Evolutionary conservation across 2,888 invertebrate genomes (phyloP), one percentile per base, ranked within the genome.

Genomic region (Agrochola lota): DNA sequence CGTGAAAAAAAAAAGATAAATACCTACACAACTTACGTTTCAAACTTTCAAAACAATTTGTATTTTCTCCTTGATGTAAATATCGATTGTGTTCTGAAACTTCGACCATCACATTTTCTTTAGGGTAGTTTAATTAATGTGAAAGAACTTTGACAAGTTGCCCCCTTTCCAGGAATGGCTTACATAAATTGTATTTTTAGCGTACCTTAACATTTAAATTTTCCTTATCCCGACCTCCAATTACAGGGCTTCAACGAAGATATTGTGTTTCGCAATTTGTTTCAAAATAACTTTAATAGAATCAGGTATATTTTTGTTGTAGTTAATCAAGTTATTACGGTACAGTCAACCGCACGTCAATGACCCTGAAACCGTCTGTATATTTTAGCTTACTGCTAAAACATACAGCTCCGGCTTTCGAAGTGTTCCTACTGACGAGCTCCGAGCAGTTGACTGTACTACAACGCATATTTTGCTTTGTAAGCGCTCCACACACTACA

Each of bases 171-270:
- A n/a, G 17, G 11, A 26, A 64, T 23, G 0, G 5, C 40, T 57
- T 57, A 40, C 40, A 7, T 15, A 55, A 55, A 12, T 62, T 11
- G 15, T 75, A 35, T 67, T 11, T 71, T 15, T 20, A 15, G 20
- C 30, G 35, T 43, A 52, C 52, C 52, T 49, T 15, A 66, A 59
- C 59, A 12, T 49, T 77, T 30, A 40, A 0, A 43, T 52, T 72
- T 80, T 35, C 43, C 49, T 59, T 59, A 40, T 12, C 23, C 30
- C 59, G 23, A 74, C 35, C 74, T 52, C 7, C 55, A 63, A 23
- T 64, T 80, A 49, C 7, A 57, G 30, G 64, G 64, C 57, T 71
- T 71, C 46, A 46, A 43, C 7, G 8, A 46, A 55, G 77, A 30
- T n/a, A 52, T 43, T 70, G 55, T 55, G 62, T 57, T 77, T 35